Base-by-base conservation (phyloP, 2,888 invertebrate genomes). In the Oxytorus armatus region DNA sequence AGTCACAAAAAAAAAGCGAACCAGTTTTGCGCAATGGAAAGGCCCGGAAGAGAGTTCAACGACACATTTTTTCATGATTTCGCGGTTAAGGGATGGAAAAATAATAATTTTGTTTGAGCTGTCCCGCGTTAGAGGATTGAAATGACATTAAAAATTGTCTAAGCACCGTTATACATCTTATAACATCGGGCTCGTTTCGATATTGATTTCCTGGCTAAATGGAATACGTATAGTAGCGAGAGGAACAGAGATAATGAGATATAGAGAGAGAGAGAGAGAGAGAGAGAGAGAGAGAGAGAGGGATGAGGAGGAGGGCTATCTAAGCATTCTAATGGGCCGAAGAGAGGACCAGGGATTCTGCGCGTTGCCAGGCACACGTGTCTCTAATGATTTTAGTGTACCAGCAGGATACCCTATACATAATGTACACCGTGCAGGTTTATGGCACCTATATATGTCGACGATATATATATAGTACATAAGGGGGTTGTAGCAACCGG, bases 381-480 rank as follows among this genome's bases (percentile, higher is more conserved):
- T 87, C 88, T 87, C 91, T 91, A 91, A 91, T 91, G 91, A 91
- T 91, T 91, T 91, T 90, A 90, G 89, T 89, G 85, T 86, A 77
- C 77, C 80, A 69, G 76, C 72, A 81, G 80, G 80, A 77, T 74
- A 73, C 69, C 65, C 44, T 85, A 85, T 86, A 86, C 85, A 83
- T 82, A 83, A 83, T 84, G 81, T 84, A 84, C 82, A 72, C 78
- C 75, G 73, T 77, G 69, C 81, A 80, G 76, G 74, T 81, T 78
- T 77, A 78, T 84, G 83, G 79, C 85, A 72, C 44, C 82, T 83
- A 59, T 53, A 70, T 18, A 72, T 39, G 47, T 42, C 10, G 79
- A 49, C 11, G 5, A 36, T 36, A 10, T 16, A 63, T 47, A 36
- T 8, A 66, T 14, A 21, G 55, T 65, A 57, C 39, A 70, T 70